Evolutionary conservation across 2,797 vertebrate species (phyloP).

Genomic region (Syndactyla subalaris): DNA sequence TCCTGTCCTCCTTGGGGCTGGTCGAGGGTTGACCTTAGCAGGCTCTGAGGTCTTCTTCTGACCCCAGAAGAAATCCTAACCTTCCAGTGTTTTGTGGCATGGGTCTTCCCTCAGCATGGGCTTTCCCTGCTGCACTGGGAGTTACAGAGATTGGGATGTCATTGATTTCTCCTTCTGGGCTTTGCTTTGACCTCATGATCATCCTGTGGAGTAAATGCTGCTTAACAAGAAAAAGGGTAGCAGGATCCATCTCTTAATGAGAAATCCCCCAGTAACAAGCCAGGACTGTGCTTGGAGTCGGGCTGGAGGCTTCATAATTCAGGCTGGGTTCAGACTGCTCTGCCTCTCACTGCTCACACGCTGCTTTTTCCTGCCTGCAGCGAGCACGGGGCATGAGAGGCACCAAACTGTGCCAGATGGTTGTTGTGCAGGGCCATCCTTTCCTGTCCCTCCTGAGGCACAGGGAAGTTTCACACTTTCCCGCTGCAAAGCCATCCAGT

Average conservation of each 20-base stretch:
- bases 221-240: not conserved
- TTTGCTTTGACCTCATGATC: not conserved
- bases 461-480: not conserved
- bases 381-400: fast-evolving
- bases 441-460: not conserved
- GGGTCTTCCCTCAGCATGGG: not conserved
- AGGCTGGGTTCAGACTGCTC: not conserved
- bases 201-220: not conserved
- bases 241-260: not conserved
- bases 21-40: not conserved
- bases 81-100: not conserved
- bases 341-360: not conserved
- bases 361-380: not conserved
- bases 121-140: not conserved
- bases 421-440: not conserved
- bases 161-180: not conserved
- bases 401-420: not conserved
- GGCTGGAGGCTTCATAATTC: not conserved
- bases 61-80: not conserved
- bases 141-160: not conserved
- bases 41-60: not conserved
- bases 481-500: not conserved
- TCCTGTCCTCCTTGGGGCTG: not conserved
- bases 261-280: not conserved
- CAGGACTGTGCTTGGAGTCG: not conserved